phyloP scores from a whole-genome alignment of 2,888 invertebrate genomes.

The Dione juno region DNA sequence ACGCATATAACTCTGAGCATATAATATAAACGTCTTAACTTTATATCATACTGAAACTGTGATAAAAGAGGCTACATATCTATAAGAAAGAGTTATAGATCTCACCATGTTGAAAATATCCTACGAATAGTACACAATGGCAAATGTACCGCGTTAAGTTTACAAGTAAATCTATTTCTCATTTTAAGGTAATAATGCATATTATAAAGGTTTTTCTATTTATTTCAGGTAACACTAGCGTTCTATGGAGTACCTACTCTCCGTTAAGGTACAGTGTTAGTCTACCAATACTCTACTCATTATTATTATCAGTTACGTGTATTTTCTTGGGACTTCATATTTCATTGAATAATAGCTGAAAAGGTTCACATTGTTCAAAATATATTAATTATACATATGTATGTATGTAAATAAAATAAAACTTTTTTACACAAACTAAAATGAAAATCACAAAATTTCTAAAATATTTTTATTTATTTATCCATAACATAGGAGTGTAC shows the following conservation, averaged over 20 bases:
- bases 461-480: slow-evolving; percentile 6
- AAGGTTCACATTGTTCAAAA: too few species aligned
- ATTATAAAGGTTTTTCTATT: slow-evolving; percentile 49
- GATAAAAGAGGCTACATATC: too few species aligned
- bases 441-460: not conserved
- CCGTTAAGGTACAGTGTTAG: not conserved
- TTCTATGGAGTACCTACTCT: not conserved
- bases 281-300: too few species aligned
- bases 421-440: not conserved
- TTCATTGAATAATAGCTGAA: too few species aligned
- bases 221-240: slow-evolving; percentile 52
- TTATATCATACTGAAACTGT: too few species aligned
- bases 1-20: too few species aligned
- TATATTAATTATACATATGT: too few species aligned
- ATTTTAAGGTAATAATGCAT: slow-evolving; percentile 51
- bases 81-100: too few species aligned
- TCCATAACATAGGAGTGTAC: not conserved
- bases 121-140: slow-evolving; percentile 49
- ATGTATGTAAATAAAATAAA: not conserved
- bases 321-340: too few species aligned
- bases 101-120: slow-evolving; percentile 38
- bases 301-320: too few species aligned
- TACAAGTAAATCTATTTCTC: slow-evolving; percentile 48
- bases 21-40: too few species aligned
- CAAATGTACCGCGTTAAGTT: slow-evolving; percentile 51